Percentiles rank a stretch among this genome's conserved stretches.
Conservation (phyloP, 1,140 invertebrate species). For the Plutomurus gul region DNA sequence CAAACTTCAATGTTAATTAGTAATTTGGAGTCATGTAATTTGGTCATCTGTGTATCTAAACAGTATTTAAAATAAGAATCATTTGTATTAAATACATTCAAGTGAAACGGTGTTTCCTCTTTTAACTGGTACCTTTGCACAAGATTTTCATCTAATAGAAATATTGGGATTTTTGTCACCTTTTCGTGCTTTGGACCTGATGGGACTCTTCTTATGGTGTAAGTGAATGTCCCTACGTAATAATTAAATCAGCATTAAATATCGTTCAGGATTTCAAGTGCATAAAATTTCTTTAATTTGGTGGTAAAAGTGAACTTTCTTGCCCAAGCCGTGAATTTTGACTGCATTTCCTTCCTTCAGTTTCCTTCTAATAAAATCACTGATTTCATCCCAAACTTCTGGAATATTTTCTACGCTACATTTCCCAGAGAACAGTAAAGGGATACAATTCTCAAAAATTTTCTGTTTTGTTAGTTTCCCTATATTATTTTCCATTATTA, state of each 20-base stretch:
- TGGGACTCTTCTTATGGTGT: background rate
- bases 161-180: background rate
- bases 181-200: background rate
- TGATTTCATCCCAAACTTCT: slow-evolving; percentile 24
- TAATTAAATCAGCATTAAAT: no score
- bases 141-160: background rate
- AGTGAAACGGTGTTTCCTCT: background rate
- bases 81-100: background rate
- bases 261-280: no score
- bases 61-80: background rate
- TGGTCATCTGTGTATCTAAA: no score
- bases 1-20: no score
- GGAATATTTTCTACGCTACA: background rate
- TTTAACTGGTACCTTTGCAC: background rate
- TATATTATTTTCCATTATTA: no score
- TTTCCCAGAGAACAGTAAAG: background rate
- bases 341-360: background rate
- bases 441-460: no score
- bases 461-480: no score
- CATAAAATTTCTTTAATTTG: no score
- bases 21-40: no score
- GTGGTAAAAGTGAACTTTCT: no score
- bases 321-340: background rate
- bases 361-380: background rate
- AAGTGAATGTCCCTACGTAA: background rate